These are phyloP conservation scores for Bungarus multicinctus DNA, from an alignment of 2,113 vertebrate species.

Conservation along the genomic window DNA sequence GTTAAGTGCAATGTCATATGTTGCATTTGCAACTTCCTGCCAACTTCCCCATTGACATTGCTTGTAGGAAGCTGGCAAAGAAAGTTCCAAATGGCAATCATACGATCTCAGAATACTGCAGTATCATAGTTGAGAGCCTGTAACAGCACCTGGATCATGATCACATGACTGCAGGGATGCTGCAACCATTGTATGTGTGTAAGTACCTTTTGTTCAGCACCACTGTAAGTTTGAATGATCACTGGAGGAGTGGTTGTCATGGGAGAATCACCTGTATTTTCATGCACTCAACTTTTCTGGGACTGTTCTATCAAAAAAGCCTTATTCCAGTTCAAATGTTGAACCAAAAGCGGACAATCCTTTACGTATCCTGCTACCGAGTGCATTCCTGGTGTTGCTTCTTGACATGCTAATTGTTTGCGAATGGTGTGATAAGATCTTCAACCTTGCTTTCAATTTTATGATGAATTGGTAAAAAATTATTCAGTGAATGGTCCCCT, in stretches of 20 bases:
- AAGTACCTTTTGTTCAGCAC: not conserved
- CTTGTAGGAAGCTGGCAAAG: not conserved
- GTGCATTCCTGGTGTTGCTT: not conserved
- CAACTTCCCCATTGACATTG: not conserved
- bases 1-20: not conserved
- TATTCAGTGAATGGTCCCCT: not conserved
- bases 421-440: not conserved
- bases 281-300: not conserved
- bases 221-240: not conserved
- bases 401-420: not conserved
- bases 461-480: not conserved
- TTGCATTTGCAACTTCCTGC: not conserved
- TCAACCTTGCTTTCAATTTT: not conserved
- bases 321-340: not conserved
- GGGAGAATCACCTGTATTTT: not conserved
- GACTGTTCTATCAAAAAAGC: not conserved
- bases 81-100: not conserved
- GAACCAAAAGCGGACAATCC: not conserved
- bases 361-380: not conserved
- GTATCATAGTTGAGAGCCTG: not conserved
- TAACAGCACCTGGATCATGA: not conserved
- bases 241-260: not conserved
- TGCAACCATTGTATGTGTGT: not conserved
- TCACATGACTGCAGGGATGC: not conserved
- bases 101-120: not conserved